Conservation (phyloP, 2,797 vertebrate genomes). For the Sphenodon punctatus region DNA sequence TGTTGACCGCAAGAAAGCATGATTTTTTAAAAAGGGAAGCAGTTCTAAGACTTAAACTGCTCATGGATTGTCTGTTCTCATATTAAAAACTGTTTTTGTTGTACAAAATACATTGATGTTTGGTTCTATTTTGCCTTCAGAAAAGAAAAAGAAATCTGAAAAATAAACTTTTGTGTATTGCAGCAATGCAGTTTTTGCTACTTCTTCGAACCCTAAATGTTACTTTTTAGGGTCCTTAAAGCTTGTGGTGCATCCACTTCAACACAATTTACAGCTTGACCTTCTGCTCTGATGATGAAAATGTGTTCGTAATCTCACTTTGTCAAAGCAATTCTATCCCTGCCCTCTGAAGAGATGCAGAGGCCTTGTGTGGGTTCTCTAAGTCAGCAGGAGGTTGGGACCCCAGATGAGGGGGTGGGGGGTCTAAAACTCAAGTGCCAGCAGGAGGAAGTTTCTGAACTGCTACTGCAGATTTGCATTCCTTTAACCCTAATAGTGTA, state of each 20-base stretch:
- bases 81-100: slow-evolving; percentile 89
- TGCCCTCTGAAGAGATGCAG: too few species aligned
- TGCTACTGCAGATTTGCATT: too few species aligned
- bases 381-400: too few species aligned
- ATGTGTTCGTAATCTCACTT: neutral
- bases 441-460: too few species aligned
- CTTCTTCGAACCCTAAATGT: slow-evolving; percentile 30
- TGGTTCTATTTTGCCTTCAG: slow-evolving; percentile 87
- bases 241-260: neutral
- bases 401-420: too few species aligned
- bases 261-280: neutral
- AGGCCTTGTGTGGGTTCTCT: too few species aligned
- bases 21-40: slow-evolving; percentile 77
- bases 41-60: slow-evolving; percentile 72
- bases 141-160: slow-evolving; percentile 79
- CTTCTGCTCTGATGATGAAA: neutral
- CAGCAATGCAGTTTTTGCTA: slow-evolving; percentile 67
- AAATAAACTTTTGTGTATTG: slow-evolving; percentile 96
- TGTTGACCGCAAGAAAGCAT: slow-evolving; percentile 80
- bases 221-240: neutral
- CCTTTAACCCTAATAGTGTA: too few species aligned
- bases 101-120: slow-evolving; percentile 90
- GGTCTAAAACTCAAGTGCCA: too few species aligned
- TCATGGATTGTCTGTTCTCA: slow-evolving; percentile 83
- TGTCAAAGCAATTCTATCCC: fast-evolving